These are phyloP conservation scores for Mus pahari DNA, from an alignment of 2,113 vertebrate species.

Conservation along the genomic window DNA sequence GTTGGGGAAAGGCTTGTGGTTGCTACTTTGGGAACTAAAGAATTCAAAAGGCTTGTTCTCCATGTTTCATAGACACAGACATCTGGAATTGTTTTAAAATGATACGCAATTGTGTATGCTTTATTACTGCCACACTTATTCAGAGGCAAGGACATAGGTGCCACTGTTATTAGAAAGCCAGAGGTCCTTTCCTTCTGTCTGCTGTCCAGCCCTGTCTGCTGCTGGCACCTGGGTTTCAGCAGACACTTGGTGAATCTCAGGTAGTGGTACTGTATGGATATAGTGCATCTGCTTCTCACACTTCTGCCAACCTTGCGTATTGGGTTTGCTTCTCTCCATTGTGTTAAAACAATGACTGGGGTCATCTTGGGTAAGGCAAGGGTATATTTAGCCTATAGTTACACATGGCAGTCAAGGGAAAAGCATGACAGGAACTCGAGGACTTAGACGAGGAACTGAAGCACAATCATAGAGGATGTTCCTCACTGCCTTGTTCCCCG, in stretches of 20 bases:
- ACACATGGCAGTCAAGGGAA: not conserved
- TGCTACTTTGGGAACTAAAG: not conserved
- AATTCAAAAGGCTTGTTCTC: conserved; percentile 10
- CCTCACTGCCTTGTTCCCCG: not conserved
- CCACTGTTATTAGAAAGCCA: not conserved
- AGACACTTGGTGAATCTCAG: not conserved
- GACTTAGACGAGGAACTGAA: not conserved
- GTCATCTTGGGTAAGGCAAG: not conserved
- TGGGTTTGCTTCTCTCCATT: not conserved
- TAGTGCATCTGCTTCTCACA: not conserved
- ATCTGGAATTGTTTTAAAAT: not conserved
- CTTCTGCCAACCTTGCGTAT: not conserved
- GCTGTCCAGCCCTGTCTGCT: too few relatives aligned
- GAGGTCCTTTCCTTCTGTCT: not conserved
- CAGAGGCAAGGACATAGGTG: not conserved
- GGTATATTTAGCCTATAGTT: not conserved
- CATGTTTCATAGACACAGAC: not conserved
- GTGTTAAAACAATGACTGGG: not conserved
- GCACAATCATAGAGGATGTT: too few relatives aligned
- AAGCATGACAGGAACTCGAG: not conserved
- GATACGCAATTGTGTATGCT: not conserved
- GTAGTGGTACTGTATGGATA: not conserved
- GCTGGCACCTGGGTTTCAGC: not conserved
- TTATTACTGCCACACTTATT: not conserved
- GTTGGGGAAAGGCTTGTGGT: not conserved